Percentiles rank a stretch among this genome's conserved stretches.
Evolutionary conservation across 2,888 invertebrate genomes (phyloP).

Genomic region (Stegana nigrithorax): DNA sequence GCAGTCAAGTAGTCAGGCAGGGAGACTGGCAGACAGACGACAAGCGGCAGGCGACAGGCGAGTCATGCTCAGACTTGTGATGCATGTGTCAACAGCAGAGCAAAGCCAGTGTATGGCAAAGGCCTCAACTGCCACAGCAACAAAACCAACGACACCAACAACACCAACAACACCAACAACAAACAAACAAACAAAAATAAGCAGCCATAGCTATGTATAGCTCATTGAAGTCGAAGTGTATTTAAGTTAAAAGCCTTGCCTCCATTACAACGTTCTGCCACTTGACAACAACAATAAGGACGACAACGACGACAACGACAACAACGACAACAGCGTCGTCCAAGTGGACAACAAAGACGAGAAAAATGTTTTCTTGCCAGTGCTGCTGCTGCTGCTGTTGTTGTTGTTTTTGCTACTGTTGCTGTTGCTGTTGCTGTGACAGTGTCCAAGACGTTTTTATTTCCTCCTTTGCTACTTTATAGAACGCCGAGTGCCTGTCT

Average conservation of each 20-base stretch:
- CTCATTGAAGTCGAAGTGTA: slow-evolving; percentile 46
- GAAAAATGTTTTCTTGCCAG: too few species aligned
- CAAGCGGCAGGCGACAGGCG: too few species aligned
- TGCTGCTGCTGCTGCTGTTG: too few species aligned
- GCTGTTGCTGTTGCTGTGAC: too few species aligned
- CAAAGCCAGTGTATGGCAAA: not conserved
- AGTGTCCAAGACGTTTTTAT: not conserved
- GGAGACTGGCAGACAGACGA: slow-evolving; percentile 3
- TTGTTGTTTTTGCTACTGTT: too few species aligned
- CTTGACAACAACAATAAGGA: too few species aligned
- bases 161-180: too few species aligned
- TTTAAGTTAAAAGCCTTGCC: slow-evolving; percentile 56
- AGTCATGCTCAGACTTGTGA: too few species aligned
- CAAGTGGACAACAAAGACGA: not conserved
- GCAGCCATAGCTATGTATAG: too few species aligned
- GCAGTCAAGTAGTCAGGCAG: not conserved
- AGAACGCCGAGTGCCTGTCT: not conserved
- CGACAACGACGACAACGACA: too few species aligned
- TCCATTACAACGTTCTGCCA: too few species aligned
- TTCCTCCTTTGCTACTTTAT: not conserved
- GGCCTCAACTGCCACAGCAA: not conserved
- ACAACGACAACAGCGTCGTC: not conserved
- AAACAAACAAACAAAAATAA: too few species aligned
- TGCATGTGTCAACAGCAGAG: slow-evolving; percentile 36
- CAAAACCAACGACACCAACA: not conserved